Percentiles rank a stretch among this genome's conserved stretches.
These are phyloP conservation scores for Pteropus rufus DNA, from an alignment of 2,797 vertebrate genomes.

Conservation along the genomic window DNA sequence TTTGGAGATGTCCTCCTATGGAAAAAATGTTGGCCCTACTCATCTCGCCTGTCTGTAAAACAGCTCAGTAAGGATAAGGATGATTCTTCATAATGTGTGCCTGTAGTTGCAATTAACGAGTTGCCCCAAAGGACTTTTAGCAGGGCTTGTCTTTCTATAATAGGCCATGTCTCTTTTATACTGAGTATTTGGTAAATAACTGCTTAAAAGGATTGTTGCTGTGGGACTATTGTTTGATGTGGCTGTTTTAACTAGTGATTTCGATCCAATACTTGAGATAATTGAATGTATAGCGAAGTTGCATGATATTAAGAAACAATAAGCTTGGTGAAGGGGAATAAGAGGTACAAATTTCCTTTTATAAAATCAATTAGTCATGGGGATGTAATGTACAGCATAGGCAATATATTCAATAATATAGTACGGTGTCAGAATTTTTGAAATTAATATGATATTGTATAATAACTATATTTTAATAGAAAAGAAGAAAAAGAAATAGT, in stretches of 20 bases:
- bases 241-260: neutral
- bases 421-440: neutral
- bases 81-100: constrained; percentile 27
- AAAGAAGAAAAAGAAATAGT: neutral
- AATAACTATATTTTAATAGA: neutral
- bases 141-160: neutral
- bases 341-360: neutral
- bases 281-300: neutral
- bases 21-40: constrained; percentile 69
- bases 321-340: neutral
- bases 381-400: neutral
- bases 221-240: neutral
- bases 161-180: neutral
- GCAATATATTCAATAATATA: neutral
- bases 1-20: constrained; percentile 58
- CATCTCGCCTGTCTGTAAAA: constrained; percentile 56
- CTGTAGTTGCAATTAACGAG: constrained; percentile 63
- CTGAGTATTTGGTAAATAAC: constrained; percentile 18
- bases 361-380: neutral
- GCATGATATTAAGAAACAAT: neutral
- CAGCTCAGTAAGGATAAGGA: constrained; percentile 49
- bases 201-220: neutral
- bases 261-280: neutral
- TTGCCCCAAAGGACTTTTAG: constrained; percentile 28
- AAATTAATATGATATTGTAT: neutral